A percentile compares a stretch with the other conserved stretches of the same genome.
Conservation (phyloP, 2,888 invertebrate genomes). For the Anoncus sp. region DNA sequence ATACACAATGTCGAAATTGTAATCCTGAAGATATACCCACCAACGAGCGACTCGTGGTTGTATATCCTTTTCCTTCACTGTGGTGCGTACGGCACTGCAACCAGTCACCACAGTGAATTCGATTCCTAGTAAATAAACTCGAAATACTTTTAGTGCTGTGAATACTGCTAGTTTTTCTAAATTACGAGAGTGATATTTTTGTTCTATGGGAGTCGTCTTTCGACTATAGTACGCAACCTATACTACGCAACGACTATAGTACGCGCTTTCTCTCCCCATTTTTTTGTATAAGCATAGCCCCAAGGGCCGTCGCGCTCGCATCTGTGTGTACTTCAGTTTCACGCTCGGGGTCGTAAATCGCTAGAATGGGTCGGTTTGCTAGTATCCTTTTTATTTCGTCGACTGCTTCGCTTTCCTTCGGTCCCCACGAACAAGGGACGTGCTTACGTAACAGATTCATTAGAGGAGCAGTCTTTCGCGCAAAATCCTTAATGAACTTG, state of each 20-base stretch:
- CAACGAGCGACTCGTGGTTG: slow-evolving; percentile 73
- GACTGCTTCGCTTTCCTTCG: slow-evolving; percentile 71
- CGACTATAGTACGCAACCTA: slow-evolving; percentile 50
- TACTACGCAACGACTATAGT: too few relatives aligned
- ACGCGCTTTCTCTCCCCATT: slow-evolving; percentile 45
- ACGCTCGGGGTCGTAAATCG: slow-evolving; percentile 67
- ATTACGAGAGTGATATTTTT: slow-evolving; percentile 48
- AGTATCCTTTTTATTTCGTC: slow-evolving; percentile 67
- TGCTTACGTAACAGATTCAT: slow-evolving; percentile 69
- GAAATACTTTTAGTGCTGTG: slow-evolving; percentile 11
- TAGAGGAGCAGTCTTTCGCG: slow-evolving; percentile 67
- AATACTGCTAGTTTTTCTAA: slow-evolving; percentile 54
- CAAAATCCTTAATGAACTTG: slow-evolving; percentile 70
- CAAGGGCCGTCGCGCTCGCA: slow-evolving; percentile 73
- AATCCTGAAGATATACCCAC: slow-evolving; percentile 69
- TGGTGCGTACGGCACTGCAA: slow-evolving; percentile 69
- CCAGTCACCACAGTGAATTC: slow-evolving; percentile 57
- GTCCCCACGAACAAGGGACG: slow-evolving; percentile 59
- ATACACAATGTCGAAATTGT: slow-evolving; percentile 61
- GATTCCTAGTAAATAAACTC: slow-evolving; percentile 59
- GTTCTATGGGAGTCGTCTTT: slow-evolving; percentile 40
- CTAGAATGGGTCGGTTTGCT: slow-evolving; percentile 68
- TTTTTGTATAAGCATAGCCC: slow-evolving; percentile 74
- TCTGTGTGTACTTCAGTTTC: slow-evolving; percentile 77
- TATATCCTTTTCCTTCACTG: slow-evolving; percentile 70